phyloP scores from a whole-genome alignment of 2,113 vertebrate genomes.

The Mus musculus region DNA sequence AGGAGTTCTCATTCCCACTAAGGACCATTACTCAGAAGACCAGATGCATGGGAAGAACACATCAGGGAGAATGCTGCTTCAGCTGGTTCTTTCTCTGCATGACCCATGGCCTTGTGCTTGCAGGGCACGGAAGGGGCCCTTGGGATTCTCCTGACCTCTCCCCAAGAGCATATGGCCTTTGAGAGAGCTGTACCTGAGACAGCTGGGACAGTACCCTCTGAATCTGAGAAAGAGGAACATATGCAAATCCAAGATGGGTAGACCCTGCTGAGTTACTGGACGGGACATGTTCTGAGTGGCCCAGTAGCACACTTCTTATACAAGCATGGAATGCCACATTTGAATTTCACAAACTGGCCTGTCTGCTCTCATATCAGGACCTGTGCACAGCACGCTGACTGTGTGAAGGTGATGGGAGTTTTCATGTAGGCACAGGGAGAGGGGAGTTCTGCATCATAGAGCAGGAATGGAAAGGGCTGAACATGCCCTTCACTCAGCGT shows the following conservation, averaged over 20 bases:
- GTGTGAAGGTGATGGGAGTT: not conserved
- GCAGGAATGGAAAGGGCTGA: not conserved
- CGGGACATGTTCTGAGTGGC: not conserved
- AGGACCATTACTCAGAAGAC: not conserved
- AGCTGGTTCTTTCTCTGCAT: not conserved
- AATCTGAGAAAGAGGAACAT: not conserved
- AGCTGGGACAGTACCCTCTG: not conserved
- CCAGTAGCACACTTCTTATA: not conserved
- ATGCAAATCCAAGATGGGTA: not conserved
- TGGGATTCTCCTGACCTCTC: not conserved
- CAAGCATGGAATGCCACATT: not conserved
- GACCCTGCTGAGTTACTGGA: not conserved
- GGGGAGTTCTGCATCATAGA: fast-evolving
- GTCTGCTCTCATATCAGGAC: not conserved
- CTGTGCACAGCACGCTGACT: fast-evolving
- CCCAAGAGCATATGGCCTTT: fast-evolving
- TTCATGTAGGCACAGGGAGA: fast-evolving
- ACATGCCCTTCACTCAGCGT: not conserved
- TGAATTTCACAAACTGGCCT: conserved; percentile 25
- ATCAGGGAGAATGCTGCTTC: not conserved
- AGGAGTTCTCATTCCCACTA: not conserved
- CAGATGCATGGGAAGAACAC: not conserved
- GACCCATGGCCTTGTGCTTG: not conserved
- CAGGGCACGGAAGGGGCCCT: not conserved
- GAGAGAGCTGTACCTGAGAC: not conserved